phyloP scores from a whole-genome alignment of 2,888 invertebrate species.

The Heliconius erato region DNA sequence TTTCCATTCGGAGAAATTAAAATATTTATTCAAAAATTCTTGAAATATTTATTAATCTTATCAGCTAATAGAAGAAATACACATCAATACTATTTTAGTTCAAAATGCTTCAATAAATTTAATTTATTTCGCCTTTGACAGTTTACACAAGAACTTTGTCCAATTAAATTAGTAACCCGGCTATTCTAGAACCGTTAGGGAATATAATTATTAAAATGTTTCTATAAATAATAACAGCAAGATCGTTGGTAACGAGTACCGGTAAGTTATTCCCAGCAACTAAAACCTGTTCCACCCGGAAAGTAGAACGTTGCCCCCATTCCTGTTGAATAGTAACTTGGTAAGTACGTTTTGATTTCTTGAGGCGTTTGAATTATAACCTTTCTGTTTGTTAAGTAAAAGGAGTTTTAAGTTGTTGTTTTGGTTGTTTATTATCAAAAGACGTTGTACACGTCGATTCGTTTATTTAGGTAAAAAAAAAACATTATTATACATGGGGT shows the following conservation, averaged over 20 bases:
- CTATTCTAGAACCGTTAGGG: slow-evolving; percentile 7
- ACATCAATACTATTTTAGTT: not conserved
- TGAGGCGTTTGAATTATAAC: slow-evolving; percentile 60
- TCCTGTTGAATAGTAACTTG: slow-evolving; percentile 62
- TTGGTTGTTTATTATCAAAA: not conserved
- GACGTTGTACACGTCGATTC: not conserved
- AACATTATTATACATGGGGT: too few species aligned
- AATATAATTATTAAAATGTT: slow-evolving; percentile 48
- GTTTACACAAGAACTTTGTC: not conserved
- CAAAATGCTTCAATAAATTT: not conserved
- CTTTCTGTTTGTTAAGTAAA: slow-evolving; percentile 42
- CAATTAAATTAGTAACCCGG: slow-evolving; percentile 5
- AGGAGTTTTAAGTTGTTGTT: not conserved
- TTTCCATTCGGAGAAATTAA: too few species aligned
- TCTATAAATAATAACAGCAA: slow-evolving; percentile 50
- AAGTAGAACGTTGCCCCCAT: slow-evolving; percentile 81
- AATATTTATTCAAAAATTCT: too few species aligned
- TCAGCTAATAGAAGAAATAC: too few species aligned
- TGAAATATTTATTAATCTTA: too few species aligned
- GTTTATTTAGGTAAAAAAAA: too few species aligned
- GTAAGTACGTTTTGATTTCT: slow-evolving; percentile 63
- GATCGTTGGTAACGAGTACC: slow-evolving; percentile 52
- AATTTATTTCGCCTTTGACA: not conserved
- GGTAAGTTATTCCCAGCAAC: slow-evolving; percentile 50
- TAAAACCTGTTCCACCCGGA: slow-evolving; percentile 73